Base-by-base conservation (phyloP, 2,113 vertebrate genomes). In the Psophia crepitans region DNA sequence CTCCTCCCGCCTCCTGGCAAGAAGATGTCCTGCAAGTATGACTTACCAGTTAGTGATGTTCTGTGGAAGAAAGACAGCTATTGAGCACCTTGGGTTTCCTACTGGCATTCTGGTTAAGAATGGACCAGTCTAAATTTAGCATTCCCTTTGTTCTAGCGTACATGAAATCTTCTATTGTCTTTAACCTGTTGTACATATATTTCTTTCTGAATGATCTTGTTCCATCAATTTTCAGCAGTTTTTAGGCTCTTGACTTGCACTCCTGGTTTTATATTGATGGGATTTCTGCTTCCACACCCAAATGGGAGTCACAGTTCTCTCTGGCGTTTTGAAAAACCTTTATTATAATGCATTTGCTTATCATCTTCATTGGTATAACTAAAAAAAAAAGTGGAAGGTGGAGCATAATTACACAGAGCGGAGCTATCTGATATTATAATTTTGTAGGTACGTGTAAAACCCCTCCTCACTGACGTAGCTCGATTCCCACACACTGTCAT, bases 281-380 rank as follows among this genome's bases (percentile, higher is more conserved):
- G 44, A 28, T 61, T 92, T 77, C 71, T 80, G 15, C 65, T 77
- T 43, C 49, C 79, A 35, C 33, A 73, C 35, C 35, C 68, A 35
- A 73, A 73, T 35, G 44, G 27, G 57, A 76, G 13, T 61, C 3
- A 2, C 26, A 58, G 0, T 92, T 91, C 73, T 91, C 94, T 37
- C 89, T 95, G 43, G 51, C 56, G 92, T 92, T 92, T 82, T 87
- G 26, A 66, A 93, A 93, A 89, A 39, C 26, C 30, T 90, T 63
- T 68, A 8, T 87, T 84, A 10, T 48, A 74, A 39, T 2, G 4
- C 15, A 43, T 84, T 92, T 92, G n/a, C 80, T 92, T 94, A 96
- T 89, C 80, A 96, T 89, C 80, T 78, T 88, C 43, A 15, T 13
- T 76, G 60, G 15, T 87, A 28, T 71, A 89, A 87, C n/a, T 30